These are phyloP conservation scores for Phorcus lineatus DNA, from an alignment of 2,888 invertebrate species.

Conservation along the genomic window DNA sequence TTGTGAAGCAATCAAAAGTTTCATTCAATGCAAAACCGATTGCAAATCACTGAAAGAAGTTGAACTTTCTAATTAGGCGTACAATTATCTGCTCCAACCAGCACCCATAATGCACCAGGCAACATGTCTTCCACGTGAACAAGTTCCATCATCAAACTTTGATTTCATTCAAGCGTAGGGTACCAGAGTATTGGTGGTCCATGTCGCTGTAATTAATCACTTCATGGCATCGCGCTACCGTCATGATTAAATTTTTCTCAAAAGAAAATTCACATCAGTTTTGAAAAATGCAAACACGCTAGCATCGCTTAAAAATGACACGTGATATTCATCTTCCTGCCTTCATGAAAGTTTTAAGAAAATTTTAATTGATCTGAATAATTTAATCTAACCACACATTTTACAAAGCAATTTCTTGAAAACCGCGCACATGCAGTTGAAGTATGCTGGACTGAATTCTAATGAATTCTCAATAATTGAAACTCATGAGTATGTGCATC, in stretches of 20 bases:
- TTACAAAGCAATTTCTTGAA: neutral
- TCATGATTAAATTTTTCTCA: neutral
- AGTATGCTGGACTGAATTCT: neutral
- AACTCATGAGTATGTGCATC: too few species aligned
- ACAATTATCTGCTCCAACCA: too few species aligned
- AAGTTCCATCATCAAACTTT: too few species aligned
- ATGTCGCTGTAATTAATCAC: too few species aligned
- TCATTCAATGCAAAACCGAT: too few species aligned
- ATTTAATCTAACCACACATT: neutral
- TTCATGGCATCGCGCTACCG: neutral
- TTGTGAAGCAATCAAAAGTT: too few species aligned
- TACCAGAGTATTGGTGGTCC: too few species aligned
- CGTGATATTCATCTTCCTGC: neutral
- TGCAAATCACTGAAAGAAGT: too few species aligned
- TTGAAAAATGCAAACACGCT: neutral
- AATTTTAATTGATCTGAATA: slow-evolving; percentile 4
- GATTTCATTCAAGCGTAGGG: too few species aligned
- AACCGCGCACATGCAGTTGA: neutral
- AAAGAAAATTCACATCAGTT: neutral
- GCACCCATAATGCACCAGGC: too few species aligned
- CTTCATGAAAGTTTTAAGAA: neutral
- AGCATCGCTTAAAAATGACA: neutral
- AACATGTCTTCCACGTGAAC: too few species aligned
- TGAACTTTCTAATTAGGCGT: too few species aligned
- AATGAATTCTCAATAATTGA: neutral